These are phyloP conservation scores for Caretta caretta DNA, from an alignment of 2,113 vertebrate species.

Conservation along the genomic window DNA sequence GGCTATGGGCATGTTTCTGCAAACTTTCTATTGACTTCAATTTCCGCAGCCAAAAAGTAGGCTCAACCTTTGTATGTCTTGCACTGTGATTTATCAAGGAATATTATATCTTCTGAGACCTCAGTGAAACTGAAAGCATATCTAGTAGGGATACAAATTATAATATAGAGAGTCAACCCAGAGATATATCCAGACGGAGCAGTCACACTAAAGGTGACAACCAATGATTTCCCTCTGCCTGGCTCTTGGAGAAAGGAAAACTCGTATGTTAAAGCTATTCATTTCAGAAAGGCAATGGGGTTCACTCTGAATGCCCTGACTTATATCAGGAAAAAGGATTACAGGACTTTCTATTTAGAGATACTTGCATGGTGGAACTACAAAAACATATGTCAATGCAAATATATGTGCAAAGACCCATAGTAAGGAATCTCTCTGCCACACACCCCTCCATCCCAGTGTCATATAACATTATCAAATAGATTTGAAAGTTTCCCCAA, in stretches of 20 bases:
- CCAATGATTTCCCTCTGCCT: background rate
- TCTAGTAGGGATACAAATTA: background rate
- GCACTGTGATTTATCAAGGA: background rate
- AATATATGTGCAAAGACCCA: background rate
- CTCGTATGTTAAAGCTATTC: background rate
- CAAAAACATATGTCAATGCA: background rate
- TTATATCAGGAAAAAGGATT: background rate
- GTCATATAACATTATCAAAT: background rate
- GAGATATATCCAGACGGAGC: background rate
- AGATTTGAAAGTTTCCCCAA: background rate
- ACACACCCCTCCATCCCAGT: background rate
- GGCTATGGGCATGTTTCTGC: background rate
- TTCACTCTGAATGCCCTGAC: background rate
- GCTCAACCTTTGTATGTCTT: background rate
- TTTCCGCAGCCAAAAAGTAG: background rate
- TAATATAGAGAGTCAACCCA: background rate
- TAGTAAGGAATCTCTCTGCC: background rate
- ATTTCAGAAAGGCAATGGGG: background rate
- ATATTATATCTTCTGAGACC: background rate
- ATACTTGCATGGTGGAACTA: background rate
- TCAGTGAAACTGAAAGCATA: accelerated
- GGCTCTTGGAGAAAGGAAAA: background rate
- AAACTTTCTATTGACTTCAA: background rate
- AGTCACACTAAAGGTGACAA: background rate
- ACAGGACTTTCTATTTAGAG: background rate